Conservation (phyloP, 2,113 vertebrate genomes). For the Pagrus major region DNA sequence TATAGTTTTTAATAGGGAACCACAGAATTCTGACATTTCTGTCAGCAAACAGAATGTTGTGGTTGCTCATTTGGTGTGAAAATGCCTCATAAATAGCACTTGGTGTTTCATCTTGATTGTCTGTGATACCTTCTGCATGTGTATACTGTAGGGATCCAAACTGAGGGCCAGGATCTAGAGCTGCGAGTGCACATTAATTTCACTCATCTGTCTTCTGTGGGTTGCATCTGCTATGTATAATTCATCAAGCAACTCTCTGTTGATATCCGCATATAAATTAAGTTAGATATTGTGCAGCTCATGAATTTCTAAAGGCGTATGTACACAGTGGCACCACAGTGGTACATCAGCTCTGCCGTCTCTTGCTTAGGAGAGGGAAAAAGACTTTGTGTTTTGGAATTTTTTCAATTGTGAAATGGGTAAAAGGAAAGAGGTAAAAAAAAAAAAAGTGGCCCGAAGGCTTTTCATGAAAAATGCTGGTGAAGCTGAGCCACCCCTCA, state of each 20-base stretch:
- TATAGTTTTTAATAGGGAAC: not conserved
- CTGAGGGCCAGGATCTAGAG: conserved; percentile 38
- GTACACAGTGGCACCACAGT: conserved; percentile 60
- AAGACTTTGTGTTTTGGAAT: conserved; percentile 46
- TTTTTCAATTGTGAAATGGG: conserved; percentile 42
- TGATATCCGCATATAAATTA: conserved; percentile 78
- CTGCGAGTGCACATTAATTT: conserved; percentile 70
- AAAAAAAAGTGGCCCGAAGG: conserved; percentile 13
- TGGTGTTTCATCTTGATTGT: conserved; percentile 36
- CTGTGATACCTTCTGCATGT: conserved; percentile 48
- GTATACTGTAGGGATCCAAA: conserved; percentile 32
- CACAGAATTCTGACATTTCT: conserved; percentile 22
- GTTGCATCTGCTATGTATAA: conserved; percentile 77
- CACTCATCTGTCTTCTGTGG: conserved; percentile 73
- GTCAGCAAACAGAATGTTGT: conserved; percentile 7
- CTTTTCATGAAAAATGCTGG: conserved; percentile 45
- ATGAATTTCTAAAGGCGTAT: conserved; percentile 70
- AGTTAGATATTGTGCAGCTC: conserved; percentile 73
- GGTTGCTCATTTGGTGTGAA: conserved; percentile 26
- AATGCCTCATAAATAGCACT: conserved; percentile 54
- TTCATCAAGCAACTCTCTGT: conserved; percentile 76
- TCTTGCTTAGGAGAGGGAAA: conserved; percentile 39
- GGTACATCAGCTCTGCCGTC: conserved; percentile 44
- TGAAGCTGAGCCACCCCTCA: conserved; percentile 10
- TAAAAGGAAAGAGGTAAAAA: conserved; percentile 28